These are phyloP conservation scores for Odobenus rosmarus DNA, from an alignment of 2,113 vertebrate species.

Conservation along the genomic window DNA sequence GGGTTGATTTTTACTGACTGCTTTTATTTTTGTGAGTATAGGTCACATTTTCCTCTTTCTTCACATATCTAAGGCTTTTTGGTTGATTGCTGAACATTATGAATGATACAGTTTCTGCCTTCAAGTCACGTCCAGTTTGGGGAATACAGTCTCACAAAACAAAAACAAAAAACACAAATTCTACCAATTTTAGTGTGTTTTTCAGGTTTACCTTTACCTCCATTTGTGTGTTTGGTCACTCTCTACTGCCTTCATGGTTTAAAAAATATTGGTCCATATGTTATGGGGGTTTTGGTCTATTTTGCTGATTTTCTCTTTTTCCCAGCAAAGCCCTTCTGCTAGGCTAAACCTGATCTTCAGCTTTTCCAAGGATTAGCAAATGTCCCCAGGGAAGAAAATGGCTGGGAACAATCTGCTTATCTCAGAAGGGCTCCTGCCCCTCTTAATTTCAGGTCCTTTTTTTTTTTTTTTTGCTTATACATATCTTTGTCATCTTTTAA, in stretches of 20 bases:
- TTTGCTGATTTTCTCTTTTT: neutral
- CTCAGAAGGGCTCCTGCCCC: neutral
- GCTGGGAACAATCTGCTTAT: neutral
- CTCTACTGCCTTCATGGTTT: neutral
- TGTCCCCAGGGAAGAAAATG: neutral
- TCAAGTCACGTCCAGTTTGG: neutral
- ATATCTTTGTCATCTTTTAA: neutral
- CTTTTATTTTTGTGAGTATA: neutral
- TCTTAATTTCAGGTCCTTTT: neutral
- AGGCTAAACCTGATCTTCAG: neutral
- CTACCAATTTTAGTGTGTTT: neutral
- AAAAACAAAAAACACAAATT: neutral
- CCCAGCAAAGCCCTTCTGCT: neutral
- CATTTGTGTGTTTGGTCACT: neutral
- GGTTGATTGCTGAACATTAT: neutral
- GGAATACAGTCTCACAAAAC: neutral
- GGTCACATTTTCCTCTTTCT: neutral
- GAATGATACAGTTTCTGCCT: neutral
- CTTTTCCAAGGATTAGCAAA: neutral
- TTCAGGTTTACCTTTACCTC: neutral
- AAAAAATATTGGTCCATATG: neutral
- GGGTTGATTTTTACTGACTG: neutral
- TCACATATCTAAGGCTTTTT: neutral
- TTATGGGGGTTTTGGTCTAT: neutral
- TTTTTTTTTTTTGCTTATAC: neutral